Evolutionary conservation across 2,797 vertebrate species (phyloP), one percentile per base, ranked within the genome.

Genomic region (Pseudotriccus pelzelni): DNA sequence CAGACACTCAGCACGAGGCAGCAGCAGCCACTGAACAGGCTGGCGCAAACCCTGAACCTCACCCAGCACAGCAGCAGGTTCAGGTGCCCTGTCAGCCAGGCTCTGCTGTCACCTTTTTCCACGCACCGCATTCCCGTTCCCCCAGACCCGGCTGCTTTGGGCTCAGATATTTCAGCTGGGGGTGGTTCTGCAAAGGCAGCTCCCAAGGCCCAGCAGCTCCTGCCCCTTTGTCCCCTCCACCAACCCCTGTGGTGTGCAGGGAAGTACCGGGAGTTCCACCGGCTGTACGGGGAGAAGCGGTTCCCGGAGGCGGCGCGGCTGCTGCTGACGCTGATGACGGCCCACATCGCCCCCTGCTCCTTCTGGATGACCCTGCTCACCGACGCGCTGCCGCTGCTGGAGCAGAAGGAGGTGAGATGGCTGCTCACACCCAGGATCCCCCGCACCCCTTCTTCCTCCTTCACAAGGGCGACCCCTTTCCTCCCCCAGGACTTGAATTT

Each of bases 301-400:
- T 99, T 99, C 90, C 63, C 83, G 0, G 99, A 99, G 32, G 99
- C 99, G 0, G 99, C 98, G 2, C 98, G 97, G 91, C 98, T 99
- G 72, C 98, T 99, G 34, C 97, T 99, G 82, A 99, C 98, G 21
- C 97, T 99, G 91, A 99, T 99, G 99, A 99, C 98, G 0, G 99
- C 99, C 21, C 99, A 98, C 97, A 99, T 99, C 6, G 99, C 99
- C 23, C 99, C 99, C 1, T 98, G 97, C 28, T 99, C 98, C 95
- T 99, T 99, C 98, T 99, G 99, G 99, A 99, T 99, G 98, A 99
- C 99, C 4, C 97, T 99, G 87, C 97, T 99, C 81, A 99, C 98
- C 0, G 99, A 99, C 0, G 99, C 99, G 6, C 98, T 99, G 69
- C 99, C 99, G 5, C 98, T 99, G 95, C 98, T 99, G 95, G 99